Percentiles rank a stretch among this genome's conserved stretches.
These are phyloP conservation scores for Caerostris extrusa DNA, from an alignment of 1,140 invertebrate species.

Conservation along the genomic window DNA sequence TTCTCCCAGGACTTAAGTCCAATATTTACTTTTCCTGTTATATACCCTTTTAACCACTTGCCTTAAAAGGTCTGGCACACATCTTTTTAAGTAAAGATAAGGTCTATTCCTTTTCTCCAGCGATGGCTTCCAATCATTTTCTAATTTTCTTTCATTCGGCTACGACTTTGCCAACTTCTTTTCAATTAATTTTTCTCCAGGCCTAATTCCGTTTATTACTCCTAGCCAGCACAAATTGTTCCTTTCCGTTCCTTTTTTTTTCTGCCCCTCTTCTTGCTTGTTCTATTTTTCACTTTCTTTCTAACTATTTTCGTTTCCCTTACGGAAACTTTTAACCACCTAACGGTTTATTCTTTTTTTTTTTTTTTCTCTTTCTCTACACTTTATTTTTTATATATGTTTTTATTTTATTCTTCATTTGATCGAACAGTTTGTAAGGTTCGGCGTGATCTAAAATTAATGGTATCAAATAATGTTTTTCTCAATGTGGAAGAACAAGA, in stretches of 20 bases:
- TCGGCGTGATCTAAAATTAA: constrained; percentile 30
- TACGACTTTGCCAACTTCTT: constrained; percentile 45
- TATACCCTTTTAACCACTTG: not conserved
- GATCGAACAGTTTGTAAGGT: constrained; percentile 24
- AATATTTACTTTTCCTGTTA: not conserved
- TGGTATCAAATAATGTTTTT: constrained; percentile 27
- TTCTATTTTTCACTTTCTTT: constrained; percentile 34
- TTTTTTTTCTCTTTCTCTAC: not conserved
- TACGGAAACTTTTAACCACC: constrained; percentile 39
- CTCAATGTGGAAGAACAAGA: not conserved
- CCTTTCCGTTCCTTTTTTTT: not conserved
- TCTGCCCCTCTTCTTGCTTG: not conserved
- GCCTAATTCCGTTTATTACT: constrained; percentile 53
- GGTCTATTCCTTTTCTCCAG: not conserved
- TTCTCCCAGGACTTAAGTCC: not conserved
- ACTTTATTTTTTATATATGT: not conserved
- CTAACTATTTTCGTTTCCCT: constrained; percentile 23
- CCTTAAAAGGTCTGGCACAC: not conserved
- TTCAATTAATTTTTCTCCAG: constrained; percentile 47
- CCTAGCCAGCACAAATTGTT: constrained; percentile 3
- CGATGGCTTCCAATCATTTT: constrained; percentile 11
- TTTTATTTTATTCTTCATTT: not conserved
- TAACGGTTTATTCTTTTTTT: not conserved
- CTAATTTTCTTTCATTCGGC: constrained; percentile 51
- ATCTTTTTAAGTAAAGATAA: not conserved